phyloP scores from a whole-genome alignment of 2,797 vertebrate genomes.

The Chaetodon trifasciatus region DNA sequence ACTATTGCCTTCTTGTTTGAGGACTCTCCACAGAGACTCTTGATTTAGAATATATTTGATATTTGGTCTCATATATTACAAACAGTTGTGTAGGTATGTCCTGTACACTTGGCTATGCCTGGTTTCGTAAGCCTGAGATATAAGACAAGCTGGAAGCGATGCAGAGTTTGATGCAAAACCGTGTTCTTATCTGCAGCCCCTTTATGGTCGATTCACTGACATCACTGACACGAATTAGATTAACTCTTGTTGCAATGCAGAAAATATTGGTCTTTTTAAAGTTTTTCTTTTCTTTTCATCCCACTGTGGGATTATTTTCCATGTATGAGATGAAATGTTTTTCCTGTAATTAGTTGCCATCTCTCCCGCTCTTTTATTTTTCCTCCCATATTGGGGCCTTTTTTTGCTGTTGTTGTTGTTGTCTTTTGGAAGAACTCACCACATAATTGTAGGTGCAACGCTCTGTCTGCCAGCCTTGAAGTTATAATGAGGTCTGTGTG shows the following conservation, averaged over 20 bases:
- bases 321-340: constrained; percentile 70
- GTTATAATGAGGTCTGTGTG: constrained; percentile 86
- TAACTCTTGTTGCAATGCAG: constrained; percentile 54
- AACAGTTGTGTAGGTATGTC: constrained; percentile 16
- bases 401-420: constrained; percentile 61
- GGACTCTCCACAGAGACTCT: constrained; percentile 7
- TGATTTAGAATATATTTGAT: constrained; percentile 34
- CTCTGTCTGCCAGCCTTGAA: constrained; percentile 82
- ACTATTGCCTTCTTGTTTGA: constrained; percentile 23
- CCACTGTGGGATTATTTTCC: constrained; percentile 70
- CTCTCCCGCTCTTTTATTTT: constrained; percentile 69
- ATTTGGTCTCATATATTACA: constrained; percentile 22
- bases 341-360: constrained; percentile 80
- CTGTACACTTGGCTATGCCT: constrained; percentile 1
- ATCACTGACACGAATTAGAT: constrained; percentile 65
- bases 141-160: constrained; percentile 27
- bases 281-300: constrained; percentile 54
- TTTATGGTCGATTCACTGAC: constrained; percentile 48
- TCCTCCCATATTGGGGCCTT: constrained; percentile 45
- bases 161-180: constrained; percentile 43
- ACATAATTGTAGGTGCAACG: constrained; percentile 82
- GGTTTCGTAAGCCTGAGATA: constrained; percentile 33
- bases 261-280: constrained; percentile 59
- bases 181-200: constrained; percentile 46
- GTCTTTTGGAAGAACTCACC: constrained; percentile 74